Percentiles rank a stretch among this genome's conserved stretches.
Conservation (phyloP, 2,113 vertebrate species). For the Antechinus flavipes region DNA sequence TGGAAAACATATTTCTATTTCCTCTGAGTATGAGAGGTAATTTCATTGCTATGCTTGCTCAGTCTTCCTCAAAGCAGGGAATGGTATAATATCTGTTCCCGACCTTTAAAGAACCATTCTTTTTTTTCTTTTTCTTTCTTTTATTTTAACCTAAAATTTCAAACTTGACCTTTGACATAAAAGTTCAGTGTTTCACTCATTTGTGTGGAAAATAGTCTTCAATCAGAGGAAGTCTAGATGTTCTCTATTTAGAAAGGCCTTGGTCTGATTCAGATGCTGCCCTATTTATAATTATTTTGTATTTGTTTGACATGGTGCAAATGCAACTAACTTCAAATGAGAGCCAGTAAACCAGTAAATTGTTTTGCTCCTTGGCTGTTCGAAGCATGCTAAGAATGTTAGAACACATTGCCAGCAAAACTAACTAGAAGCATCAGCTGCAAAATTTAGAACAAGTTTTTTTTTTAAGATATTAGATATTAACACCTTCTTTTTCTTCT, state of each 20-base stretch:
- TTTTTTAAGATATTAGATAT: constrained; percentile 27
- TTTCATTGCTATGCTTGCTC: constrained; percentile 63
- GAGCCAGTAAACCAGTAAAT: constrained; percentile 78
- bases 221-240: constrained; percentile 50
- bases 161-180: constrained; percentile 75
- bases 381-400: constrained; percentile 72
- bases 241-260: constrained; percentile 56
- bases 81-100: constrained; percentile 54
- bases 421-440: constrained; percentile 54
- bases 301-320: constrained; percentile 75
- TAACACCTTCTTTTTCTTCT: constrained; percentile 60
- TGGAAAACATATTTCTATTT: constrained; percentile 68
- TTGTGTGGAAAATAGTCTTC: constrained; percentile 61
- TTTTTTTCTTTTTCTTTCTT: constrained; percentile 67
- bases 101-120: constrained; percentile 64
- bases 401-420: constrained; percentile 59
- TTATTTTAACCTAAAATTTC: constrained; percentile 75
- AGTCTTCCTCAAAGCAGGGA: constrained; percentile 59
- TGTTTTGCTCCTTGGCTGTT: constrained; percentile 77
- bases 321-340: constrained; percentile 78
- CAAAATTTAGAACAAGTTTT: constrained; percentile 62
- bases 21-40: constrained; percentile 66
- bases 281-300: constrained; percentile 80
- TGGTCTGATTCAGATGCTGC: constrained; percentile 66
- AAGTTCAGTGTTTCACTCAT: constrained; percentile 66